Percentiles rank a stretch among this genome's conserved stretches.
phyloP scores from a whole-genome alignment of 2,888 invertebrate genomes.

The Penaeus monodon region DNA sequence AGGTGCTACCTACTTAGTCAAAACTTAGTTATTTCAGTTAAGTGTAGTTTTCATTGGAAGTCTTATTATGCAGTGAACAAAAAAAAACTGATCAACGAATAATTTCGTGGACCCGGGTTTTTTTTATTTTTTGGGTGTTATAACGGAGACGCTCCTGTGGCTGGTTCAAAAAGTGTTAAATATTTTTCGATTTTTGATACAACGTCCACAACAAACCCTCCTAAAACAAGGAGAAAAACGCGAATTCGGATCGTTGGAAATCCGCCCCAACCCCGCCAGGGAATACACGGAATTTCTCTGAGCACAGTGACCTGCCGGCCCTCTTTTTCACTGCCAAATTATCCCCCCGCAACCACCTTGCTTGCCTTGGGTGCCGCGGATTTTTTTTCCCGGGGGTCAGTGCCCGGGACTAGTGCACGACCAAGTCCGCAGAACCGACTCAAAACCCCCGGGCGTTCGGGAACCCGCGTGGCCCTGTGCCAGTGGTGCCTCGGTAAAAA shows the following conservation, averaged over 20 bases:
- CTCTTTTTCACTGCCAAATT: conserved; percentile 35
- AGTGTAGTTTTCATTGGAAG: conserved; percentile 51
- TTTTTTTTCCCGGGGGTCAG: conserved; percentile 22
- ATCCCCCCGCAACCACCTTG: conserved; percentile 14
- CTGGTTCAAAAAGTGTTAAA: conserved; percentile 37
- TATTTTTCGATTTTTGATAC: conserved; percentile 36
- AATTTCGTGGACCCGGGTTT: conserved; percentile 29
- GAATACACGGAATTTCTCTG: background rate
- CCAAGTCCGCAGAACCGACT: conserved; percentile 3
- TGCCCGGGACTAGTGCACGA: background rate
- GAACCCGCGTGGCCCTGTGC: background rate
- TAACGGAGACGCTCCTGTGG: conserved; percentile 46
- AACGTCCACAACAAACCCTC: conserved; percentile 43
- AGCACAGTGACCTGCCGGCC: conserved; percentile 18
- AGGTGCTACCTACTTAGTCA: conserved; percentile 63
- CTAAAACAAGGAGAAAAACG: conserved; percentile 16
- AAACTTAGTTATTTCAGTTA: conserved; percentile 57
- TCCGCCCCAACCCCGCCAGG: conserved; percentile 24
- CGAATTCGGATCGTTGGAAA: conserved; percentile 9
- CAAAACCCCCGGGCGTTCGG: background rate
- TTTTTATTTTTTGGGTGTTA: conserved; percentile 8
- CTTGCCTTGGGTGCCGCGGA: conserved; percentile 26
- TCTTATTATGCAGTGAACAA: conserved; percentile 44
- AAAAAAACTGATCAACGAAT: background rate
- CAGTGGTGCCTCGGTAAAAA: conserved; percentile 17